Evolutionary conservation across 2,113 vertebrate genomes (phyloP), one percentile per base, ranked within the genome.

Genomic region (Atrichornis clamosus): DNA sequence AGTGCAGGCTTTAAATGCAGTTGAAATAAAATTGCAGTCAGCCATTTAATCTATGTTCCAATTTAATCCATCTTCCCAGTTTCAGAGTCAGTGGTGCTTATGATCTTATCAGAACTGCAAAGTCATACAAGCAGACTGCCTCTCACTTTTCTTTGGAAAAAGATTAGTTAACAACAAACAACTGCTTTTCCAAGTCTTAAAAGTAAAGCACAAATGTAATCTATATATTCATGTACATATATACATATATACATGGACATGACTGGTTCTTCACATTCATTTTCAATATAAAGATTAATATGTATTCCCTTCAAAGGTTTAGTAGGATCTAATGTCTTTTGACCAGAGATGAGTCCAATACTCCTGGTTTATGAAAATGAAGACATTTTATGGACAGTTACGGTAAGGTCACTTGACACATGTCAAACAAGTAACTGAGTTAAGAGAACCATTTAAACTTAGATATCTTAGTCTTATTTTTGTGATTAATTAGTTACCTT

Each of bases 1-100:
- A 35, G 44, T 32, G 10, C 33, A 91, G 41, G 32, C 17, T 79
- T 94, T 94, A 93, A 94, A 94, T 85, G 67, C 20, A 49, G 70
- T 41, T 91, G 85, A 96, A 96, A 87, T 90, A 85, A 90, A 93
- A 85, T 90, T 87, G 78, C 85, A 93, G 84, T 79, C 84, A 93
- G 50, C 52, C 87, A 89, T 91, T 94, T 94, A 95, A 91, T 93
- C 87, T 77, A 50, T 79, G 80, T 87, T 93, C 82, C 94, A 90
- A 90, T 94, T 94, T 94, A 96, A 94, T 94, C 84, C 53, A 73
- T 73, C 55, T 83, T 76, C 65, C 90, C 53, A 73, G 87, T 96
- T 94, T 79, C 81, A 87, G 73, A 95, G 73, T 77, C 91, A 93
- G 74, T 46, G 78, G 32, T 89, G 84, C 74, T 90, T 93, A 70